Evolutionary conservation across 1,140 invertebrate species (phyloP).

Genomic region (Seison nebaliae): DNA sequence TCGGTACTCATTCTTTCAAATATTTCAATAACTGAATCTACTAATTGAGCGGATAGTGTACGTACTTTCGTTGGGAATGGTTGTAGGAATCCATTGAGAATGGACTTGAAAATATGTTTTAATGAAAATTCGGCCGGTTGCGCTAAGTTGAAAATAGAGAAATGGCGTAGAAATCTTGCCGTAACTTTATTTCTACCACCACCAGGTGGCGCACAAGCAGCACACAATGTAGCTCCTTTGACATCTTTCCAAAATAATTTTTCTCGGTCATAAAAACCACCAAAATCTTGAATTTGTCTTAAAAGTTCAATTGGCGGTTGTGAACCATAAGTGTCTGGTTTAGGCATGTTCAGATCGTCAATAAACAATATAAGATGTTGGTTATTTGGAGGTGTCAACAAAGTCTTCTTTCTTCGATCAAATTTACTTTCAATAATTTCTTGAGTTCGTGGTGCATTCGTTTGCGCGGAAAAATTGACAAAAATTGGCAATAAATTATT

Average conservation of each 20-base stretch:
- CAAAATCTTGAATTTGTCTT: conserved; percentile 51
- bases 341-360: conserved; percentile 33
- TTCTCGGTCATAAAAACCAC: conserved; percentile 52
- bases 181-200: conserved; percentile 28
- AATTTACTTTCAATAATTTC: conserved; percentile 31
- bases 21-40: conserved; percentile 26
- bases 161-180: conserved; percentile 26
- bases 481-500: conserved; percentile 42
- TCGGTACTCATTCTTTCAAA: conserved; percentile 27
- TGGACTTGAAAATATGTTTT: conserved; percentile 36
- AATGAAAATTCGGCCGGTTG: conserved; percentile 26
- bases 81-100: conserved; percentile 43
- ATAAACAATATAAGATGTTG: conserved; percentile 28
- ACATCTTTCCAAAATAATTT: conserved; percentile 57
- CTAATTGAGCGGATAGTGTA: conserved; percentile 23
- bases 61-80: conserved; percentile 31
- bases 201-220: conserved; percentile 30
- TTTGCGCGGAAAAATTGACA: conserved; percentile 63
- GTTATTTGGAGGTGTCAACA: conserved; percentile 19
- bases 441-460: conserved; percentile 37
- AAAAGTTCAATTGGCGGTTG: conserved; percentile 27
- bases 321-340: conserved; percentile 28
- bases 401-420: conserved; percentile 27
- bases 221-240: conserved; percentile 26
- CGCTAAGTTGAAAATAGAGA: conserved; percentile 27